A percentile compares a stretch with the other conserved stretches of the same genome.
These are phyloP conservation scores for Bolborhynchus lineola DNA, from an alignment of 2,113 vertebrate genomes.

Conservation along the genomic window DNA sequence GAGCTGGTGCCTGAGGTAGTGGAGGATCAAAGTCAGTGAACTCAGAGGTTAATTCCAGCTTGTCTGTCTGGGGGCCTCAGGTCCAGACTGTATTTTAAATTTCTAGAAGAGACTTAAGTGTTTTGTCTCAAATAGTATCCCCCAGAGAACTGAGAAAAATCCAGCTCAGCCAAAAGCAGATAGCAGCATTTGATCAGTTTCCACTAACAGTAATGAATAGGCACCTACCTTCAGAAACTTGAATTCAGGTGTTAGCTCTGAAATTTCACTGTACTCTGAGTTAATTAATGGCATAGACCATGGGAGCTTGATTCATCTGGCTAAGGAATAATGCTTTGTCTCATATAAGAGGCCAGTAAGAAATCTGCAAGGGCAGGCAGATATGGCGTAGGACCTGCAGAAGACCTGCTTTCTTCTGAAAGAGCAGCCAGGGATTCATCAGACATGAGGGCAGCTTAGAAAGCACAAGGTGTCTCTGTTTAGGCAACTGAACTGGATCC, in stretches of 20 bases:
- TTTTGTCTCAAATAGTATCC: background rate
- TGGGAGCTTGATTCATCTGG: background rate
- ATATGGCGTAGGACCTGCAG: background rate
- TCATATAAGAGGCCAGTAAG: background rate
- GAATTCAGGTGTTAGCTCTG: background rate
- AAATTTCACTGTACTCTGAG: background rate
- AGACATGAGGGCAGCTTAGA: background rate
- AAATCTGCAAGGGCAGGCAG: background rate
- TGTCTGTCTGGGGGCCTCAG: background rate
- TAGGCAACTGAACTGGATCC: background rate
- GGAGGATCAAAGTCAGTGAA: background rate
- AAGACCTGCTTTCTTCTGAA: background rate
- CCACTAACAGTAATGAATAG: background rate
- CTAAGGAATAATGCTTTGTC: background rate
- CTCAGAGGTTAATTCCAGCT: background rate
- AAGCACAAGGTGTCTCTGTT: background rate
- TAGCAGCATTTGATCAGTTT: background rate
- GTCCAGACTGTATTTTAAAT: background rate
- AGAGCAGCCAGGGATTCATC: background rate
- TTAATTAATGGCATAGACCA: background rate
- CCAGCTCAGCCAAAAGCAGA: background rate
- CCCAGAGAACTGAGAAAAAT: background rate
- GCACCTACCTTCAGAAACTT: background rate
- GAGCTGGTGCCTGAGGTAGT: rapidly evolving
- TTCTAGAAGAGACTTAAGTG: background rate